A percentile compares a stretch with the other conserved stretches of the same genome.
These are phyloP conservation scores for Albula goreensis DNA, from an alignment of 2,113 vertebrate genomes.

Conservation along the genomic window DNA sequence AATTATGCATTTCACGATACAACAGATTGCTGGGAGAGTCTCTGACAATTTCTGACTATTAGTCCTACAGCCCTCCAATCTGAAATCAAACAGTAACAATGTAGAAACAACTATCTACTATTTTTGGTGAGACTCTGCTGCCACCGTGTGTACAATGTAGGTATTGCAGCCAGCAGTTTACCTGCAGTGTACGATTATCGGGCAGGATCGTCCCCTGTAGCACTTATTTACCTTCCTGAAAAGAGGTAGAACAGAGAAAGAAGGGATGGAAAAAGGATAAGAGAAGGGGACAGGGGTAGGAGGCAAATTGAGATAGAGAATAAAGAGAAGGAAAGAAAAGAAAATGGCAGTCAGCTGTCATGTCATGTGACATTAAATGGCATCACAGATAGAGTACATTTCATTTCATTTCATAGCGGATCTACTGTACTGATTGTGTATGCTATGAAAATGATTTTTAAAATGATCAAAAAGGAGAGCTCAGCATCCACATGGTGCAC, in stretches of 20 bases:
- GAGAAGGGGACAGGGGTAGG: background rate
- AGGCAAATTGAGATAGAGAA: conserved; percentile 18
- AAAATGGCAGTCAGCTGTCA: background rate
- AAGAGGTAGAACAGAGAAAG: conserved; percentile 60
- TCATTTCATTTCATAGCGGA: too few species aligned
- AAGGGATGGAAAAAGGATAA: conserved; percentile 10
- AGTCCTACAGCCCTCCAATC: background rate
- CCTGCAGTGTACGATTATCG: conserved; percentile 98
- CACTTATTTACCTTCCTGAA: conserved; percentile 99
- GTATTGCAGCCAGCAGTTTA: conserved; percentile 56
- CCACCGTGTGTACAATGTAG: conserved; percentile 28
- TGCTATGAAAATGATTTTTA: too few species aligned
- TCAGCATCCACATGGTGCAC: background rate
- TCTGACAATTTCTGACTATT: background rate
- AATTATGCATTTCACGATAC: background rate
- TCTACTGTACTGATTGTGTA: too few species aligned
- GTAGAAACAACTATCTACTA: background rate
- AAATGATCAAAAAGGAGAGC: too few species aligned
- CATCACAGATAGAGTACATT: background rate
- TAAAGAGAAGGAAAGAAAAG: conserved; percentile 1
- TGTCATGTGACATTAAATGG: background rate
- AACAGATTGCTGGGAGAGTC: background rate
- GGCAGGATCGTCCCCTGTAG: conserved; percentile 96
- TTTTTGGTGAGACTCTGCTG: background rate
- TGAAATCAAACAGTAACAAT: background rate